Conservation (phyloP, 2,797 vertebrate genomes). For the Protonibea diacanthus region DNA sequence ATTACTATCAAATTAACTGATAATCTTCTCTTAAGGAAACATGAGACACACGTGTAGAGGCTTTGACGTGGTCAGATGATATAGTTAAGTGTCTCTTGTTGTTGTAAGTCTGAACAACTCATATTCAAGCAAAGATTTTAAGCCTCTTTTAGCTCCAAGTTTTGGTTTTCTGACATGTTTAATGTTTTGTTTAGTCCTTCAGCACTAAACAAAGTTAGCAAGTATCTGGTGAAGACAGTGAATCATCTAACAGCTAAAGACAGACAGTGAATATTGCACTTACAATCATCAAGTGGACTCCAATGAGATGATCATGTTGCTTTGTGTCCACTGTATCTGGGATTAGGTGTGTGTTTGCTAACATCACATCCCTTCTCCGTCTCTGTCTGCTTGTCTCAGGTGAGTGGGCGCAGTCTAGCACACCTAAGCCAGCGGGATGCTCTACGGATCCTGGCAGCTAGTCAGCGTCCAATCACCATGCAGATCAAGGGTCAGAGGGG, state of each 20-base stretch:
- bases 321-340: background rate
- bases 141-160: background rate
- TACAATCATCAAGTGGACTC: background rate
- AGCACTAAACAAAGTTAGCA: background rate
- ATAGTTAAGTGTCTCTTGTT: background rate
- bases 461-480: constrained; percentile 86
- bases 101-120: background rate
- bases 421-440: constrained; percentile 85
- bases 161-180: background rate
- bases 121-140: background rate
- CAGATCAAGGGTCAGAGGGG: constrained; percentile 84
- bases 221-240: background rate
- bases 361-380: background rate
- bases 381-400: constrained; percentile 64
- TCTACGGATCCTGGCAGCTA: constrained; percentile 82
- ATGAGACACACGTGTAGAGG: background rate
- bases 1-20: background rate
- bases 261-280: background rate
- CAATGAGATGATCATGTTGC: background rate
- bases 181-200: background rate
- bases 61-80: background rate
- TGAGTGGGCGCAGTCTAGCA: constrained; percentile 80
- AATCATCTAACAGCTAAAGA: background rate
- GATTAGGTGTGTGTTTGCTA: background rate
- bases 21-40: background rate